Percentiles rank a stretch among this genome's conserved stretches.
Conservation (phyloP, 2,888 invertebrate species). For the Netelia melanura region DNA sequence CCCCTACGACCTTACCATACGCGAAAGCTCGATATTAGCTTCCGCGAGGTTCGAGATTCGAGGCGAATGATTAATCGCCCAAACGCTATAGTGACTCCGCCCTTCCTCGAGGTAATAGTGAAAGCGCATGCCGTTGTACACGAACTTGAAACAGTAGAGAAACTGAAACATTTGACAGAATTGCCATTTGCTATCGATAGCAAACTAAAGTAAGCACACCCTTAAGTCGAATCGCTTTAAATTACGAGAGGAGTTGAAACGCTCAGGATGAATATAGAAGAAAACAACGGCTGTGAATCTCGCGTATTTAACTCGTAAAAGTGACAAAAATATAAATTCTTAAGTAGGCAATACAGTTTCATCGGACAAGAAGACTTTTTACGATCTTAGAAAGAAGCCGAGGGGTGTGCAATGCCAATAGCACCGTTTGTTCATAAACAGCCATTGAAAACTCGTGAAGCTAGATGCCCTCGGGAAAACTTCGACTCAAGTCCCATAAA, state of each 20-base stretch:
- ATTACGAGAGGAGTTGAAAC: background rate
- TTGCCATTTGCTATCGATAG: slow-evolving; percentile 17
- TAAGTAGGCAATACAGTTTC: slow-evolving; percentile 32
- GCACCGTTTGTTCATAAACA: slow-evolving; percentile 63
- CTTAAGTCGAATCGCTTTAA: too few species aligned
- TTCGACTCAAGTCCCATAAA: slow-evolving; percentile 72
- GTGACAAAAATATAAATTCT: too few species aligned
- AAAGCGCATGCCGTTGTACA: too few species aligned
- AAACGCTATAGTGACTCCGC: background rate
- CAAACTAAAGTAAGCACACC: slow-evolving; percentile 69
- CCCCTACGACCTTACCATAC: slow-evolving; percentile 61
- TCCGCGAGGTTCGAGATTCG: slow-evolving; percentile 67
- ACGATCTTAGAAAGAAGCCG: slow-evolving; percentile 13
- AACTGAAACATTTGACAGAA: slow-evolving; percentile 56
- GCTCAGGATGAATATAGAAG: too few species aligned
- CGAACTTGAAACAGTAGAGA: slow-evolving; percentile 26
- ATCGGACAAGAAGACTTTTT: slow-evolving; percentile 51
- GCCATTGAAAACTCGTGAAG: slow-evolving; percentile 63
- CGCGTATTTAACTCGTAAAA: too few species aligned
- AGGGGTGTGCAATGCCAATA: slow-evolving; percentile 4
- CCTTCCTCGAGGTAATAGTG: background rate
- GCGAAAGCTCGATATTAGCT: slow-evolving; percentile 58
- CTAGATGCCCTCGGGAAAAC: slow-evolving; percentile 51
- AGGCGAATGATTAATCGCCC: slow-evolving; percentile 71
- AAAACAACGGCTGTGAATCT: too few species aligned